Conservation (phyloP, 2,113 vertebrate genomes). For the Brachyhypopomus occidentalis region DNA sequence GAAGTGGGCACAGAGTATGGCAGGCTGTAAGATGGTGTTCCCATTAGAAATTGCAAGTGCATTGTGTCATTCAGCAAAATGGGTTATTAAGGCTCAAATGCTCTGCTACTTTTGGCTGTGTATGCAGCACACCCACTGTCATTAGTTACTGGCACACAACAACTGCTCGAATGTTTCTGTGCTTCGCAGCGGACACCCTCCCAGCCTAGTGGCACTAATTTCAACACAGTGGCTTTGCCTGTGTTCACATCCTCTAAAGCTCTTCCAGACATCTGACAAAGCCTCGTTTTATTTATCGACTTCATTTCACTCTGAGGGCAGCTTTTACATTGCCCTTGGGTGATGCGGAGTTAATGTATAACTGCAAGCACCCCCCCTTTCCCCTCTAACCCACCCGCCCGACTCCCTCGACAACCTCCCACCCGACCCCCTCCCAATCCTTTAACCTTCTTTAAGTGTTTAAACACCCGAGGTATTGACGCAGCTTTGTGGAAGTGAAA, state of each 20-base stretch:
- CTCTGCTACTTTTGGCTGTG: slow-evolving; percentile 59
- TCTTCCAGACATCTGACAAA: slow-evolving; percentile 76
- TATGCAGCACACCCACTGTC: slow-evolving; percentile 58
- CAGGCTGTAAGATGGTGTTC: slow-evolving; percentile 52
- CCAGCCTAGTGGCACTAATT: slow-evolving; percentile 67
- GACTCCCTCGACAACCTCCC: too few relatives aligned
- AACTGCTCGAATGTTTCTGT: slow-evolving; percentile 64
- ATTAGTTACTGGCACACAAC: slow-evolving; percentile 72
- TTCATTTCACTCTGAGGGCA: slow-evolving; percentile 68
- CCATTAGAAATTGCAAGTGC: slow-evolving; percentile 50
- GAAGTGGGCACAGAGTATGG: slow-evolving; percentile 38
- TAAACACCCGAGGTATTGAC: slow-evolving; percentile 75
- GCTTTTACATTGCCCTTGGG: slow-evolving; percentile 70
- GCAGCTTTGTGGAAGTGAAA: slow-evolving; percentile 73
- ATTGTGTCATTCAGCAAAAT: slow-evolving; percentile 61
- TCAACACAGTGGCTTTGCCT: slow-evolving; percentile 65
- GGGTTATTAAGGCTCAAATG: slow-evolving; percentile 47
- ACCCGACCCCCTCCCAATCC: slow-evolving; percentile 34
- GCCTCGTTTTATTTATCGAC: slow-evolving; percentile 73
- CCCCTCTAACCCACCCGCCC: slow-evolving; percentile 18
- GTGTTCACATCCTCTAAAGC: slow-evolving; percentile 62
- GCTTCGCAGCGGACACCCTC: slow-evolving; percentile 50
- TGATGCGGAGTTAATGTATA: slow-evolving; percentile 72
- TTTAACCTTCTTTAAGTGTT: slow-evolving; percentile 73
- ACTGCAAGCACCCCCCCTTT: slow-evolving; percentile 55